Conservation (phyloP, 1,140 invertebrate species). For the Tetramorium simillimum region DNA sequence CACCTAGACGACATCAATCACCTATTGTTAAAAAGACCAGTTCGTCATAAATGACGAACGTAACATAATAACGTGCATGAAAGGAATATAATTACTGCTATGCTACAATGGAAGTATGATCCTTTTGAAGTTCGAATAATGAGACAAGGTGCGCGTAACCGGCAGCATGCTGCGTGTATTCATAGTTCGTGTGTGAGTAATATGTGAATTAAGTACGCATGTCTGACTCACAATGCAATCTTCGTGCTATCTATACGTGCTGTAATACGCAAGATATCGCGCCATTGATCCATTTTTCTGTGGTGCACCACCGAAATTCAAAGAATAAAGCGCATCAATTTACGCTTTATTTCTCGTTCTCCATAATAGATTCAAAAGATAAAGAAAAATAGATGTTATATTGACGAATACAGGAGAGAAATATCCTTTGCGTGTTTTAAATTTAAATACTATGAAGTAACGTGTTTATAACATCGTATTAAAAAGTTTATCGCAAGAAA, state of each 20-base stretch:
- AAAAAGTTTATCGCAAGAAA: background rate
- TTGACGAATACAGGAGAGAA: background rate
- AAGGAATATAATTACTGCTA: constrained; percentile 46
- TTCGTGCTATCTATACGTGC: constrained; percentile 16
- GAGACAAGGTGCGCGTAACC: constrained; percentile 43
- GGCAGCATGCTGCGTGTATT: constrained; percentile 10
- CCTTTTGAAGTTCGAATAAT: constrained; percentile 58
- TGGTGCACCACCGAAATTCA: constrained; percentile 4
- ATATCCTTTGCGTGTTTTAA: background rate
- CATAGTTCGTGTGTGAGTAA: constrained; percentile 35
- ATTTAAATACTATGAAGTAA: background rate
- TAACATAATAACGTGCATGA: constrained; percentile 31
- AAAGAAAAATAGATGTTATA: background rate
- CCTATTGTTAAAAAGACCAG: background rate
- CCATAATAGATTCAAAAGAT: background rate
- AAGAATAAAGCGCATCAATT: background rate
- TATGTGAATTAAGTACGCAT: constrained; percentile 55
- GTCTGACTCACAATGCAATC: constrained; percentile 48
- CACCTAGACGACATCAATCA: background rate
- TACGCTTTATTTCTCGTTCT: background rate
- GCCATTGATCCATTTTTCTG: constrained; percentile 16
- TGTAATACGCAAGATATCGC: constrained; percentile 38
- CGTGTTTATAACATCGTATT: background rate
- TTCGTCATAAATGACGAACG: constrained; percentile 27
- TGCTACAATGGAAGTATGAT: constrained; percentile 43